These are phyloP conservation scores for Lottia scabra DNA, from an alignment of 2,888 invertebrate species.

Conservation along the genomic window DNA sequence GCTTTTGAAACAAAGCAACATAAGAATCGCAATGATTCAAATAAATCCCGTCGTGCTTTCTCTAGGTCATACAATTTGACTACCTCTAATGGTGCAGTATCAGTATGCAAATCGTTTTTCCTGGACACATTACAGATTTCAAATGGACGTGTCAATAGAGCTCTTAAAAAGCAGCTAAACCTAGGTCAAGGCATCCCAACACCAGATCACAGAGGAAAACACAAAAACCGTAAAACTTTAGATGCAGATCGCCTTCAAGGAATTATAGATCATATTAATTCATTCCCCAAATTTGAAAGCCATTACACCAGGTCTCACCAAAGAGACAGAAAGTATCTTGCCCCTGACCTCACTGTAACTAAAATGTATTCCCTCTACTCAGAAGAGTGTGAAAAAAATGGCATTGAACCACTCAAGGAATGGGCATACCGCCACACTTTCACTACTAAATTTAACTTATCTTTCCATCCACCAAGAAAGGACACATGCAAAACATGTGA, in stretches of 20 bases:
- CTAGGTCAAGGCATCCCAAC: too few relatives aligned
- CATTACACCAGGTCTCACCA: too few relatives aligned
- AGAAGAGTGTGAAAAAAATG: not conserved
- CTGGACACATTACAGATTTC: not conserved
- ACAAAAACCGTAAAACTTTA: not conserved
- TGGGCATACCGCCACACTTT: not conserved
- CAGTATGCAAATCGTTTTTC: not conserved
- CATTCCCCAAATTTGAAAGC: too few relatives aligned
- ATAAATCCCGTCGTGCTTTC: not conserved
- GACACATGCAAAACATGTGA: not conserved
- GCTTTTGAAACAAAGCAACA: not conserved
- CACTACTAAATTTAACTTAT: not conserved
- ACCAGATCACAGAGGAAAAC: not conserved
- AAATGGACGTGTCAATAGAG: not conserved
- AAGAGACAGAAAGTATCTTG: too few relatives aligned
- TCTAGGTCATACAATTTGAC: not conserved
- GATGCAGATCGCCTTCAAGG: not conserved
- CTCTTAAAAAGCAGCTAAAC: too few relatives aligned
- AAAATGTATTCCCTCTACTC: not conserved
- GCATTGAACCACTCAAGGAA: not conserved
- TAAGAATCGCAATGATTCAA: too few relatives aligned
- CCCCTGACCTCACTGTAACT: too few relatives aligned
- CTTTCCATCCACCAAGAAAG: not conserved
- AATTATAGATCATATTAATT: not conserved
- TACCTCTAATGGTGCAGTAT: not conserved